Evolutionary conservation across 2,797 vertebrate genomes (phyloP), one percentile per base, ranked within the genome.

Genomic region (Epinephelus coioides): DNA sequence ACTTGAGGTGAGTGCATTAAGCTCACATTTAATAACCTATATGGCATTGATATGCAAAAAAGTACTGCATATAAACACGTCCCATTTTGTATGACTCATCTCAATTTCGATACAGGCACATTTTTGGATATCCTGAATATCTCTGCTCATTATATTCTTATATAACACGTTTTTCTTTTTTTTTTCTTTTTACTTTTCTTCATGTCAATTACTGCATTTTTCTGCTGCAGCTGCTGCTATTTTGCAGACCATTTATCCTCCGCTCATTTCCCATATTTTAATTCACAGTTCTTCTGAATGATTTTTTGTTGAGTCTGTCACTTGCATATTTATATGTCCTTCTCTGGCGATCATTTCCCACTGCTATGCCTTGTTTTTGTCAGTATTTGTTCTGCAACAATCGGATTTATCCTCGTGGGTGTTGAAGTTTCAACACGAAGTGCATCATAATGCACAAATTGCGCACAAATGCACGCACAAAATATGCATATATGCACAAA

Each of bases 111-210:
- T 17, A 11, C 17, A 19, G n/a, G 44, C 30, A 43, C 18, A 67
- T 68, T 62, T 67, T 38, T 55, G 25, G 15, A 62, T 53, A 21
- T 54, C 23, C 23, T 44, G 18, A 51, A 68, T 50, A 53, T 60
- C 10, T 51, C 49, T 18, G 17, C 27, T 68, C 11, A 17, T 69
- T 49, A 56, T 25, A 34, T 25, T 38, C n/a, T 49, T 56, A 76
- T 38, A n/a, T 50, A 49, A 57, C 13, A 25, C 23, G 1, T 9
- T 21, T 56, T 17, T 12, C 14, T 30, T 57, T 14, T 8, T 51
- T 51, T 53, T 18, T 14, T 6, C 11, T 13, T 23, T 56, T 51
- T 3, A 46, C 61, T 30, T 69, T 59, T 49, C 30, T 10, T 43
- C 27, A 38, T 46, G 15, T 23, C 17, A 46, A n/a, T 69, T 46